A percentile compares a stretch with the other conserved stretches of the same genome.
Conservation (phyloP, 92 coral and sea anemone species). For the Actinostola sp. region DNA sequence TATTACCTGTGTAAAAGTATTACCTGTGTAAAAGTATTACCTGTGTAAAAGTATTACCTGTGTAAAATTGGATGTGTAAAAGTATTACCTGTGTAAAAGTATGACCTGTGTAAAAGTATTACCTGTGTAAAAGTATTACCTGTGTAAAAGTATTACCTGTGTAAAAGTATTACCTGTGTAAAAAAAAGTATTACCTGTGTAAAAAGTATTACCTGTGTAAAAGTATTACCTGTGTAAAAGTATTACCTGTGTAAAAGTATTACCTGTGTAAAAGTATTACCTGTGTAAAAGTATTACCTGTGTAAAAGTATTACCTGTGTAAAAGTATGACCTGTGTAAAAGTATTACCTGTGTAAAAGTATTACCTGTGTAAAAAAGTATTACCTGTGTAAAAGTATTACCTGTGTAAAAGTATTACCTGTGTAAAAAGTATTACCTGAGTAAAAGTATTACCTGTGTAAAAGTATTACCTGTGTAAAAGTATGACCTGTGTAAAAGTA, state of each 20-base stretch:
- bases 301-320: slow-evolving; percentile 86
- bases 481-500: slow-evolving; percentile 83
- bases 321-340: slow-evolving; percentile 90
- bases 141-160: slow-evolving; percentile 90
- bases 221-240: slow-evolving; percentile 88
- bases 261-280: slow-evolving; percentile 91
- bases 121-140: slow-evolving; percentile 93
- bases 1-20: slow-evolving; percentile 81
- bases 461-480: slow-evolving; percentile 89
- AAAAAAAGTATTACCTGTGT: slow-evolving; percentile 90
- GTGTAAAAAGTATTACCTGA: slow-evolving; percentile 89
- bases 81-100: slow-evolving; percentile 86
- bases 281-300: slow-evolving; percentile 94
- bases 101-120: slow-evolving; percentile 81
- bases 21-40: slow-evolving; percentile 96
- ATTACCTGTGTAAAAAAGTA: slow-evolving; percentile 86
- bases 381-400: slow-evolving; percentile 86
- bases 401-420: slow-evolving; percentile 93
- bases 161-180: slow-evolving; percentile 88
- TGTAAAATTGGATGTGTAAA: slow-evolving; percentile 92
- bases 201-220: slow-evolving; percentile 89
- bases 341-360: slow-evolving; percentile 84
- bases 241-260: slow-evolving; percentile 81
- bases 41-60: too few relatives aligned
- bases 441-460: slow-evolving; percentile 88